Conservation (phyloP, 2,888 invertebrate genomes). For the Malthinus flaveolus region DNA sequence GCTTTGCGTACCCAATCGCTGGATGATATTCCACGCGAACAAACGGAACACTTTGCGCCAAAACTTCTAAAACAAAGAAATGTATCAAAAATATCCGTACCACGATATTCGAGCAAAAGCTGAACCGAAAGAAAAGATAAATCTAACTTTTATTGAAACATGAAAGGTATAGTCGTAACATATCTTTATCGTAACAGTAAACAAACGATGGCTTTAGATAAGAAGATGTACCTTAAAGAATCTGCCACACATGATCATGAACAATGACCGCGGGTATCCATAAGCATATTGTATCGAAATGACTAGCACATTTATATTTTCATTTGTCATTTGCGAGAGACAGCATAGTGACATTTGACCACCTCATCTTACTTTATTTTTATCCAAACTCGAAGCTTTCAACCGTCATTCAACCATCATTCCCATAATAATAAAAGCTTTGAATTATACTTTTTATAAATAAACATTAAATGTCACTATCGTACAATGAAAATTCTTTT, state of each 20-base stretch:
- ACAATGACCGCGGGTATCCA: constrained; percentile 38
- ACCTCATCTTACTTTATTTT: constrained; percentile 45
- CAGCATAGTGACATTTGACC: constrained; percentile 53
- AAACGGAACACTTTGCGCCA: constrained; percentile 95
- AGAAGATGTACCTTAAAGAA: constrained; percentile 30
- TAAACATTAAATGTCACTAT: constrained; percentile 24
- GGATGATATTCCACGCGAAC: constrained; percentile 88
- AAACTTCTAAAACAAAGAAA: constrained; percentile 74
- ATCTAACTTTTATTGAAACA: constrained; percentile 14
- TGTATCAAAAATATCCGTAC: neutral
- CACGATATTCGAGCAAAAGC: neutral
- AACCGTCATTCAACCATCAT: constrained; percentile 44
- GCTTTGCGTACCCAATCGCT: constrained; percentile 98
- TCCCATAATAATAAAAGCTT: constrained; percentile 39
- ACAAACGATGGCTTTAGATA: constrained; percentile 22
- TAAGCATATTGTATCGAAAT: constrained; percentile 47
- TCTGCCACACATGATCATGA: constrained; percentile 43
- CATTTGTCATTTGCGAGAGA: constrained; percentile 53
- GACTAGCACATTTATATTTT: constrained; percentile 51
- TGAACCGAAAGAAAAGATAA: neutral
- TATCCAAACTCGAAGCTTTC: constrained; percentile 37
- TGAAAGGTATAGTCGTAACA: constrained; percentile 13
- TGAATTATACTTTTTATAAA: constrained; percentile 21
- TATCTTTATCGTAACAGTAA: constrained; percentile 23
- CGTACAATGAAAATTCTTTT: constrained; percentile 26